Base-by-base conservation (phyloP, 2,797 vertebrate species). In the Cottoperca gobio region DNA sequence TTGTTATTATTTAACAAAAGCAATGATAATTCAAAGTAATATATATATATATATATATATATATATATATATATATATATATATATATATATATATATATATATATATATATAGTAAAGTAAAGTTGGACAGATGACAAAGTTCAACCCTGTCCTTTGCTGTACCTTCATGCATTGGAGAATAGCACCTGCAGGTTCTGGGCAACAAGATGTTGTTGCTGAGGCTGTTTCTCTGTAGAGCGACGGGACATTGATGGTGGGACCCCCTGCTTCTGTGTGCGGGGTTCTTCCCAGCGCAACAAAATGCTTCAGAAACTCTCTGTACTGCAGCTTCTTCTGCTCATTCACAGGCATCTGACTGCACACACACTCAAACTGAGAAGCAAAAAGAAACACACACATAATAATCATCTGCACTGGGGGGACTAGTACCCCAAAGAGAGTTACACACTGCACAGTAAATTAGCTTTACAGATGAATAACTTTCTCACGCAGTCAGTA, bases 281-380 rank as follows among this genome's bases (percentile, higher is more conserved):
- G 28, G 12, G 14, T 62, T 40, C n/a, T 1, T 0, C 17, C 7
- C 33, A 73, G 28, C 52, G 77, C 3, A 61, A 70, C 82, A 82
- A 93, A 93, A 55, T 49, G 86, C 79, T 83, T 93, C 70, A 95
- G 84, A 72, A 95, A 92, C 31, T 94, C 88, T 23, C 58, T 82
- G 80, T 91, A 91, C 52, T 91, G 87, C 76, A 95, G 77, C 50
- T 61, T 74, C 9, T 92, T 93, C 48, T 81, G 83, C 23, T 86
- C 8, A 0, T 85, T 90, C 33, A 91, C 70, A 0, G 94, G 91
- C 65, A 94, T 84, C 19, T 75, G 73, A 26, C 70, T 89, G 94
- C 94, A 95, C 66, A 96, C 93, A 73, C 89, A 87, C 78, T 95
- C 90, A 81, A 95, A 95, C 93, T 95, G 86, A 16, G 24, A 68